These are phyloP conservation scores for Onychomys torridus DNA, from an alignment of 2,797 vertebrate species.

Conservation along the genomic window DNA sequence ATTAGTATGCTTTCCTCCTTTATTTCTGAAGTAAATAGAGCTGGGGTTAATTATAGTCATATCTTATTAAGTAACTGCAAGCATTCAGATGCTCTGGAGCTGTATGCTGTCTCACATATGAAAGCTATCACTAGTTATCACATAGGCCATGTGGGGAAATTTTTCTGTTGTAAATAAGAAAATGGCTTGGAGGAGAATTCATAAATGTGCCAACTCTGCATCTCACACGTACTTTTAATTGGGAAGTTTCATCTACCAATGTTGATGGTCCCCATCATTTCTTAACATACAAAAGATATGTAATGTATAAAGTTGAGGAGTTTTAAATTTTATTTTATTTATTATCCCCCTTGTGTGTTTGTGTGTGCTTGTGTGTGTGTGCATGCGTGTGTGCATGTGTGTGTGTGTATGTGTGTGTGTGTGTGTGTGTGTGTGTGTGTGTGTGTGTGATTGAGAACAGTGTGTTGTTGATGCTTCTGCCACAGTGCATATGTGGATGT, in stretches of 20 bases:
- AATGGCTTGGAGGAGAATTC: not conserved
- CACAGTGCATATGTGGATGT: not conserved
- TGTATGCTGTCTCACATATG: not conserved
- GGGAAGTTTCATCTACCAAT: not conserved
- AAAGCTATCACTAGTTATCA: not conserved
- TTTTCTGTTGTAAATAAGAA: not conserved
- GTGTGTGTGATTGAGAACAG: not conserved
- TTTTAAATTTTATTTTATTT: not conserved
- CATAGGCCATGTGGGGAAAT: not conserved
- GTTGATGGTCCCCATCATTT: not conserved
- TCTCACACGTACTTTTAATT: not conserved
- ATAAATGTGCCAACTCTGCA: not conserved
- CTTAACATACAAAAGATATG: not conserved
- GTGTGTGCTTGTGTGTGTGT: too few species aligned
- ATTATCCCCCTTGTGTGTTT: not conserved
- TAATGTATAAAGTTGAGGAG: not conserved
- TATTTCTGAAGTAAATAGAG: constrained; percentile 33
- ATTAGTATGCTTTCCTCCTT: not conserved
- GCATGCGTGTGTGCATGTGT: too few species aligned
- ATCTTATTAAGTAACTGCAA: not conserved
- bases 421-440: too few species aligned
- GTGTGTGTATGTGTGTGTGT: too few species aligned
- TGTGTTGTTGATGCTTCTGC: not conserved
- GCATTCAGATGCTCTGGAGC: not conserved
- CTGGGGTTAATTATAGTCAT: not conserved